phyloP scores from a whole-genome alignment of 2,888 invertebrate genomes.

The Dryococelus australis region DNA sequence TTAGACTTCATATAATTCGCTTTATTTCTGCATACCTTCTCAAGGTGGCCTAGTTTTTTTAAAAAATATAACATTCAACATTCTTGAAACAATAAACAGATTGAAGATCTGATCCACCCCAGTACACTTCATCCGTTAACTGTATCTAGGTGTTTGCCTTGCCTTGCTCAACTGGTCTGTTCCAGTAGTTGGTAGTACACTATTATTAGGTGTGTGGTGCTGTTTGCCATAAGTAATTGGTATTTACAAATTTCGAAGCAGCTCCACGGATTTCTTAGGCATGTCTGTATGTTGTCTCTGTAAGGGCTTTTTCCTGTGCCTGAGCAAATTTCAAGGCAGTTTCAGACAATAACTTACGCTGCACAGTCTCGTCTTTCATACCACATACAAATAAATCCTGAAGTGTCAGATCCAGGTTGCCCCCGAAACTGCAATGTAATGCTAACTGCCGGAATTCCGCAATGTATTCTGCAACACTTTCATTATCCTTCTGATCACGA shows the following conservation, averaged over 20 bases:
- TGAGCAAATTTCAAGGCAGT: background rate
- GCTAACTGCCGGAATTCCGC: background rate
- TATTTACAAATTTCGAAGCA: background rate
- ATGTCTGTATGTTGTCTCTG: background rate
- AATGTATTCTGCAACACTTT: no score
- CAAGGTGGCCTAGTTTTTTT: background rate
- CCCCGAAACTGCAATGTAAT: background rate
- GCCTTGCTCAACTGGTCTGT: background rate
- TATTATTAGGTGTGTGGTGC: background rate
- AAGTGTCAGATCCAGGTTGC: background rate
- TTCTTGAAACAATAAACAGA: background rate
- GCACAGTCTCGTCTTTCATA: background rate
- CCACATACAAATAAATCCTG: background rate
- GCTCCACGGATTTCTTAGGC: background rate
- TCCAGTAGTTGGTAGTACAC: background rate
- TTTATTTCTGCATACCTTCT: background rate
- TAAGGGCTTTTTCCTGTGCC: background rate
- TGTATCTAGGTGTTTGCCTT: background rate
- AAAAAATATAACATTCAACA: background rate
- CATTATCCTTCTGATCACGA: background rate
- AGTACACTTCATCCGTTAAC: background rate
- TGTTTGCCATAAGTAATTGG: background rate
- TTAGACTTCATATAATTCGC: background rate
- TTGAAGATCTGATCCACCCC: background rate
- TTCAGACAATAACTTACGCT: background rate